Evolutionary conservation across 2,113 vertebrate species (phyloP), one percentile per base, ranked within the genome.

Genomic region (Panthera uncia): DNA sequence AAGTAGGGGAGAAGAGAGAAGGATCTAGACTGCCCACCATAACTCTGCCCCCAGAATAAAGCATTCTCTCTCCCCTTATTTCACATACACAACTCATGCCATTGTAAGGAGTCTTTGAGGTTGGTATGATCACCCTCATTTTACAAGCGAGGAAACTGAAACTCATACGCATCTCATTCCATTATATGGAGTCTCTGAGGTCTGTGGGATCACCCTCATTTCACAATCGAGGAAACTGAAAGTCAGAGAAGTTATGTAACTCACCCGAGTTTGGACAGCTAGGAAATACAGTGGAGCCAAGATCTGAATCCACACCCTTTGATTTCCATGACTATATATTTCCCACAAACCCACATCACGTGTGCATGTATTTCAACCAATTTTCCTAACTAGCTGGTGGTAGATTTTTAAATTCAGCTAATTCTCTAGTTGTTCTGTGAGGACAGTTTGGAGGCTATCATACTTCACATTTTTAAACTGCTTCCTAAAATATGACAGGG

Each of bases 351-450:
- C 63, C 36, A 76, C 15, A 63, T 19, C 66, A 57, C 1, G 0
- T 29, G 16, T 41, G 27, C 25, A 10, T 38, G 21, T 9, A 65
- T 78, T 86, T 92, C 79, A 38, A 15, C 57, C 21, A 27, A 79
- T 73, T 89, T 83, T 91, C 83, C 89, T 94, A 87, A 89, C 61
- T 92, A 65, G 65, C 88, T n/a, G 11, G 25, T 33, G 79, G 29
- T 84, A 41, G 82, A 69, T 69, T 94, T 94, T 92, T 93, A 91
- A 97, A 93, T 74, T 91, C 38, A 91, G 50, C 27, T 63, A 45
- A 73, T 91, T 65, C 81, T 95, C 83, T 69, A 38, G 68, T 68
- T 76, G 50, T 27, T 91, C 55, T 78, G 1, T 68, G 71, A 81
- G 95, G 85, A 95, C 81, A 50, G 74, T 89, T 85, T 76, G 33